phyloP scores from a whole-genome alignment of 2,888 invertebrate species.

The Mesochorus sp. region DNA sequence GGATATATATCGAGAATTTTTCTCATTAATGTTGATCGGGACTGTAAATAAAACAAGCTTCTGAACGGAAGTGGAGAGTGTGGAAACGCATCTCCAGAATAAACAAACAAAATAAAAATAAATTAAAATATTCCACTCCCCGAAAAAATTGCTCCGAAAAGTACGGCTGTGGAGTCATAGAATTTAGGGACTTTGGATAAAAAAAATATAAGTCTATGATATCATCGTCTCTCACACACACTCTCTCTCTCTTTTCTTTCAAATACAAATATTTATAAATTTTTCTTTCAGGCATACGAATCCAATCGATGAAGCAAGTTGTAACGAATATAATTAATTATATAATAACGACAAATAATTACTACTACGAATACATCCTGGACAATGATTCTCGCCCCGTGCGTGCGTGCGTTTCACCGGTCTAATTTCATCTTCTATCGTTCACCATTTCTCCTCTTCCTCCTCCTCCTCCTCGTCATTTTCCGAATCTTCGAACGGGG shows the following conservation, averaged over 20 bases:
- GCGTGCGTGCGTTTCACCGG: slow-evolving; percentile 47
- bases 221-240: slow-evolving; percentile 2
- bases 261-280: slow-evolving; percentile 74
- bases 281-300: slow-evolving; percentile 65
- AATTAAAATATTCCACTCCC: neutral
- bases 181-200: slow-evolving; percentile 1
- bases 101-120: slow-evolving; percentile 21
- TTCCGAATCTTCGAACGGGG: slow-evolving; percentile 36
- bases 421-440: slow-evolving; percentile 46
- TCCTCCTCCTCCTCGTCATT: slow-evolving; percentile 38
- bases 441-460: slow-evolving; percentile 35
- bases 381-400: slow-evolving; percentile 28
- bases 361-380: slow-evolving; percentile 55
- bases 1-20: slow-evolving; percentile 63
- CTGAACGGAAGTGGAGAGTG: slow-evolving; percentile 57
- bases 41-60: slow-evolving; percentile 79
- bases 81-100: neutral
- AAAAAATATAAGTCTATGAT: slow-evolving; percentile 10
- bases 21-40: slow-evolving; percentile 73
- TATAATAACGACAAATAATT: slow-evolving; percentile 61
- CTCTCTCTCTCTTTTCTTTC: slow-evolving; percentile 55
- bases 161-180: neutral
- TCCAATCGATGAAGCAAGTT: slow-evolving; percentile 38
- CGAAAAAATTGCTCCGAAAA: neutral
- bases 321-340: slow-evolving; percentile 50